A percentile compares a stretch with the other conserved stretches of the same genome.
phyloP scores from a whole-genome alignment of 1,140 invertebrate genomes.

The Gerris buenoi region DNA sequence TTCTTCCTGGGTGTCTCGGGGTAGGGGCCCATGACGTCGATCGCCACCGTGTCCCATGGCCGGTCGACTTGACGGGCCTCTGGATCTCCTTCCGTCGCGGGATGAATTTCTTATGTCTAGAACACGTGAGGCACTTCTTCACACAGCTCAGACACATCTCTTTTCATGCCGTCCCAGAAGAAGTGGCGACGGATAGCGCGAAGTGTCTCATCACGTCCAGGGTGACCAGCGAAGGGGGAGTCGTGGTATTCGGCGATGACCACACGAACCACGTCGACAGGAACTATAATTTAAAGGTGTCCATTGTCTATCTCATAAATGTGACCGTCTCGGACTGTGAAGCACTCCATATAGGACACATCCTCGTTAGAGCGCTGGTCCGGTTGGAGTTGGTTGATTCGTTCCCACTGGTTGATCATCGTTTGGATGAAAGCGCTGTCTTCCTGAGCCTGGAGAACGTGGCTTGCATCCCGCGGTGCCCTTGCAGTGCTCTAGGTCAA shows the following conservation, averaged over 20 bases:
- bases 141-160: too few species aligned
- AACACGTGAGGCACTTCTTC: too few species aligned
- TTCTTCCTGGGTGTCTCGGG: conserved; percentile 15
- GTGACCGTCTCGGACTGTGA: neutral
- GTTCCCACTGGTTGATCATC: neutral
- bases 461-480: neutral
- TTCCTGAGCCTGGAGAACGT: neutral
- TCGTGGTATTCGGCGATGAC: too few species aligned
- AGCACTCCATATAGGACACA: neutral
- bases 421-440: neutral
- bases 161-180: too few species aligned
- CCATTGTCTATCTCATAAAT: neutral
- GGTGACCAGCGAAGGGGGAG: too few species aligned
- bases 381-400: neutral
- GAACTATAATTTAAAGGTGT: too few species aligned
- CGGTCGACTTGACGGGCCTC: neutral
- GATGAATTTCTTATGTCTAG: too few species aligned
- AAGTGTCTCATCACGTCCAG: too few species aligned
- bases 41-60: conserved; percentile 17
- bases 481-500: neutral
- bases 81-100: too few species aligned
- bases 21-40: conserved; percentile 21
- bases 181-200: too few species aligned
- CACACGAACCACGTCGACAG: too few species aligned
- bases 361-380: neutral